These are phyloP conservation scores for Rhabditoides inermis DNA, from an alignment of 2,888 invertebrate species.

Conservation along the genomic window DNA sequence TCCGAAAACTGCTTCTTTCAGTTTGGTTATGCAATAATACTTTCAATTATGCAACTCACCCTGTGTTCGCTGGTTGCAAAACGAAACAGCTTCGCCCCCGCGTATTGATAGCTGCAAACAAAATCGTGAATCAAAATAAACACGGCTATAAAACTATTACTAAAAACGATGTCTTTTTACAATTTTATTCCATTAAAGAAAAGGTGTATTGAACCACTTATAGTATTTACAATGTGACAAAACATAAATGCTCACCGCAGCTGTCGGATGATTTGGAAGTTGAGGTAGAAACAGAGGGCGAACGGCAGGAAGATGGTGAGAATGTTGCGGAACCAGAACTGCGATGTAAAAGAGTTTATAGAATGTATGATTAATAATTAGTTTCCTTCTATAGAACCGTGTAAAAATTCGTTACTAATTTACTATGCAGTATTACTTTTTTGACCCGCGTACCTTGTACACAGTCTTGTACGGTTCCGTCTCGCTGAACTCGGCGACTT, in stretches of 20 bases:
- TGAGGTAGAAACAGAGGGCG: conserved; percentile 40
- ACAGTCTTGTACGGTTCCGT: conserved; percentile 42
- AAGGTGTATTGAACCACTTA: too few relatives aligned
- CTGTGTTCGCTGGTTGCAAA: conserved; percentile 48
- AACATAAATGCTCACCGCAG: too few relatives aligned
- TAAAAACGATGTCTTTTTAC: too few relatives aligned
- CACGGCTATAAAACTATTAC: too few relatives aligned
- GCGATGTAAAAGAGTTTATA: conserved; percentile 11
- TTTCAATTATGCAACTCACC: conserved; percentile 9
- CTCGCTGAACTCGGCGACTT: conserved; percentile 28
- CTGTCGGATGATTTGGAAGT: conserved; percentile 39
- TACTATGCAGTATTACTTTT: neutral
- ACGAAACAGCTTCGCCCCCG: conserved; percentile 44
- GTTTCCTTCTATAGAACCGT: neutral
- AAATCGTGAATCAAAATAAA: too few relatives aligned
- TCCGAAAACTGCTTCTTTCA: neutral
- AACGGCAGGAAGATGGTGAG: conserved; percentile 43
- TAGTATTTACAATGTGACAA: too few relatives aligned
- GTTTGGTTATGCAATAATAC: neutral
- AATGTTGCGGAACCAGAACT: conserved; percentile 47
- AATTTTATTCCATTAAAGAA: too few relatives aligned
- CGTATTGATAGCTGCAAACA: too few relatives aligned
- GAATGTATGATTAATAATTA: neutral
- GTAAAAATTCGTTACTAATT: neutral
- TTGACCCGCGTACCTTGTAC: conserved; percentile 23